Base-by-base conservation (phyloP, 2,797 vertebrate genomes). In the Lithobates sylvaticus region DNA sequence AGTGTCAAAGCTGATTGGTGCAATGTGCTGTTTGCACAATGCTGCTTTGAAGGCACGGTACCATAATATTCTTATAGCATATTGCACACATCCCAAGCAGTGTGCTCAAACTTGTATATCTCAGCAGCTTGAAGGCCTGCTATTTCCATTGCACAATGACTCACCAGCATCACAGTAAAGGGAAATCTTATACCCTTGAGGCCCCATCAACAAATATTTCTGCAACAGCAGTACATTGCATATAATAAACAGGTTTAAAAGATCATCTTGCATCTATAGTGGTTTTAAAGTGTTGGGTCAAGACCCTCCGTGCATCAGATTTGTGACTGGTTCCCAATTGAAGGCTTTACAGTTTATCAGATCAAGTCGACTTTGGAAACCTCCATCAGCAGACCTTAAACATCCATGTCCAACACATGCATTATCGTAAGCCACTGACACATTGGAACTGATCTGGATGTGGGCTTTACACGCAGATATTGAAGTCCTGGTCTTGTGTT, bases 41-140 rank as follows among this genome's bases (percentile, higher is more conserved):
- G 36, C 68, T 39, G 79, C 79, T 81, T 72, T 34, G 29, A 81
- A 73, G 69, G 47, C 79, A 81, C 79, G 36, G 34, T 72, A 71
- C 50, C 79, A 34, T 36, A 34, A 71, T 18, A 72, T 42, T 36
- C 34, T 26, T 72, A 26, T 61, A 4, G 54, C 12, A 72, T 42
- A 72, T 72, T 39, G 34, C 32, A 72, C 36, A 72, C 21, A 42
- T 26, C 34, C 15, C 47, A 32, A 44, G 8, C 29, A 54, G 23
- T 39, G 50, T 3, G n/a, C 21, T 47, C 34, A 81, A 10, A 39
- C n/a, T 73, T 73, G 50, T 16, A 81, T 5, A 15, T 39, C 23
- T 32, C 32, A 10, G 29, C 80, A 73, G 12, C 21, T 27, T 12
- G 16, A 39, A 18, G 15, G 10, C 50, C 44, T 16, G 4, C 21